Evolutionary conservation across 2,888 invertebrate genomes (phyloP).

Genomic region (Cheilosia impressa): DNA sequence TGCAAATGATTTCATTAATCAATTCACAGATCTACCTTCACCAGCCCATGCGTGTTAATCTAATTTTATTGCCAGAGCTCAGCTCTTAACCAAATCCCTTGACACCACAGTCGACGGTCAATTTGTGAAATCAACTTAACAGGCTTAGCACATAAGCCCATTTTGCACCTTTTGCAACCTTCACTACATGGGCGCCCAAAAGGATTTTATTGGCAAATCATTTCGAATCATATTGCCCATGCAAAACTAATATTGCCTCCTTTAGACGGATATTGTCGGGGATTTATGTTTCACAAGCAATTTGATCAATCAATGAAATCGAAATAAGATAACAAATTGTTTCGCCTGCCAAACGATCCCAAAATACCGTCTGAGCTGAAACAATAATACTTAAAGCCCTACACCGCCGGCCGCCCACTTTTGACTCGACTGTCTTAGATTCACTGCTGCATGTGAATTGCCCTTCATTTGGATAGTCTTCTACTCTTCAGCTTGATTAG

Average conservation of each 20-base stretch:
- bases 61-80: no score
- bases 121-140: slow-evolving; percentile 2
- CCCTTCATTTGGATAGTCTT: slow-evolving; percentile 1
- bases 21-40: no score
- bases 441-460: neutral
- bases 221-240: neutral
- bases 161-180: neutral
- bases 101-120: neutral
- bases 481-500: slow-evolving; percentile 28
- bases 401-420: no score
- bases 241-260: neutral
- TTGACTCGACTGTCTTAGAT: neutral
- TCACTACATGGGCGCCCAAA: neutral
- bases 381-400: slow-evolving; percentile 7
- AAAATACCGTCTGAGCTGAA: slow-evolving; percentile 29
- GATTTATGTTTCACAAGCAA: slow-evolving; percentile 31
- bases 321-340: neutral
- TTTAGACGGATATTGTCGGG: slow-evolving; percentile 10
- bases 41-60: no score
- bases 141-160: neutral
- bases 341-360: neutral
- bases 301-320: slow-evolving; percentile 20
- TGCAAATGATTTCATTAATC: no score
- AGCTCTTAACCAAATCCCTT: no score
- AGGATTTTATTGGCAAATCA: slow-evolving; percentile 6